Evolutionary conservation across 2,888 invertebrate genomes (phyloP).

Genomic region (Crossocerus cetratus): DNA sequence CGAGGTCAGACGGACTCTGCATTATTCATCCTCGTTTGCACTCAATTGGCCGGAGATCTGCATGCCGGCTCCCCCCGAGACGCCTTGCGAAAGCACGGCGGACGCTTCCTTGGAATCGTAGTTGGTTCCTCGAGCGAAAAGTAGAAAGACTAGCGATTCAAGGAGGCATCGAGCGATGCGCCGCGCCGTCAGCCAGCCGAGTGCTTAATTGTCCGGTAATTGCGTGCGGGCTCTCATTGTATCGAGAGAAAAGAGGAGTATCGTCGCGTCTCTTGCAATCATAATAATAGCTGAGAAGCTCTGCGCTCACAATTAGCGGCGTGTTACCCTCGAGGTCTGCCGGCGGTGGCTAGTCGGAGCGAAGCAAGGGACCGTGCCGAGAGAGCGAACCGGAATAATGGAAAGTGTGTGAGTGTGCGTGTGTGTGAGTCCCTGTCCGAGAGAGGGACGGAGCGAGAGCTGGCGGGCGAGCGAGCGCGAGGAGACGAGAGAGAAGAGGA

Average conservation of each 20-base stretch:
- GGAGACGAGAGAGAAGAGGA: conserved; percentile 23
- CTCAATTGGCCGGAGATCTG: background rate
- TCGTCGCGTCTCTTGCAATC: conserved; percentile 27
- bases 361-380: no score
- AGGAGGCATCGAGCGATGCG: background rate
- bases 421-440: background rate
- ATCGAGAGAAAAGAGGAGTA: background rate
- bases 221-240: background rate
- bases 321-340: conserved; percentile 23
- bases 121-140: background rate
- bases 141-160: background rate
- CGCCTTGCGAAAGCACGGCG: background rate
- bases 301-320: conserved; percentile 54
- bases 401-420: no score
- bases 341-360: background rate
- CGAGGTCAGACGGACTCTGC: background rate
- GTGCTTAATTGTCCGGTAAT: background rate
- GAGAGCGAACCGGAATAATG: no score
- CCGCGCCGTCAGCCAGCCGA: background rate
- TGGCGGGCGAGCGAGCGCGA: background rate
- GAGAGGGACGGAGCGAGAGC: conserved; percentile 10
- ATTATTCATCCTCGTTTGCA: background rate
- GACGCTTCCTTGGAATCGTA: background rate
- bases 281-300: conserved; percentile 37
- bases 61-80: background rate